These are phyloP conservation scores for Aquatica leii DNA, from an alignment of 2,888 invertebrate species.

Conservation along the genomic window DNA sequence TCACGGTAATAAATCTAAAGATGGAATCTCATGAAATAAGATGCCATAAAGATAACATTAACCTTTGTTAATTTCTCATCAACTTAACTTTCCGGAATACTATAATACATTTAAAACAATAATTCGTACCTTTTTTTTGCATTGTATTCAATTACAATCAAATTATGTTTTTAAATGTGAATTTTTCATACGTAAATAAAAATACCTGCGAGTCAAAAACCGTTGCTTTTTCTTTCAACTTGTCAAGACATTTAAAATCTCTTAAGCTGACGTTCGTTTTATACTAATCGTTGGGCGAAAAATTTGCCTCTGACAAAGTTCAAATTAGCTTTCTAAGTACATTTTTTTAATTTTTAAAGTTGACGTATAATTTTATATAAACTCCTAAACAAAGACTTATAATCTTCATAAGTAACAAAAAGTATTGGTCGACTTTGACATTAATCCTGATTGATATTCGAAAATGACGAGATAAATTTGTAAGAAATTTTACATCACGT, in stretches of 20 bases:
- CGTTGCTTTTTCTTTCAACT: neutral
- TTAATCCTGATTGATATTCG: slow-evolving; percentile 58
- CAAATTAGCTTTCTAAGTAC: too few species aligned
- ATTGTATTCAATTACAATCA: too few species aligned
- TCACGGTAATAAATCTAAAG: slow-evolving; percentile 7
- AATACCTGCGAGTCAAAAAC: neutral
- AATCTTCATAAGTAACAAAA: slow-evolving; percentile 14
- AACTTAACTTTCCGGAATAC: slow-evolving; percentile 2
- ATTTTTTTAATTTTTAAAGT: neutral
- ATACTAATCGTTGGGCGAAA: neutral
- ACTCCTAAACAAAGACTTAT: slow-evolving; percentile 25
- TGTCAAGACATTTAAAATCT: neutral
- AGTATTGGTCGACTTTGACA: slow-evolving; percentile 48
- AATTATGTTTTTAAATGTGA: too few species aligned
- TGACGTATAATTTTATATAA: slow-evolving; percentile 11
- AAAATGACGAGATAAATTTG: slow-evolving; percentile 48
- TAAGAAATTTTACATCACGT: slow-evolving; percentile 32
- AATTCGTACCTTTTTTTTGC: neutral
- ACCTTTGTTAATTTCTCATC: slow-evolving; percentile 7
- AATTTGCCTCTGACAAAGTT: too few species aligned
- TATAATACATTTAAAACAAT: slow-evolving; percentile 1
- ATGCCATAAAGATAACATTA: slow-evolving; percentile 9
- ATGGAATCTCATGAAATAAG: slow-evolving; percentile 5
- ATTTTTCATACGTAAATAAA: too few species aligned
- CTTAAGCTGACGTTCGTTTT: neutral